phyloP scores from a whole-genome alignment of 2,113 vertebrate species.

The Herpailurus yagouaroundi region DNA sequence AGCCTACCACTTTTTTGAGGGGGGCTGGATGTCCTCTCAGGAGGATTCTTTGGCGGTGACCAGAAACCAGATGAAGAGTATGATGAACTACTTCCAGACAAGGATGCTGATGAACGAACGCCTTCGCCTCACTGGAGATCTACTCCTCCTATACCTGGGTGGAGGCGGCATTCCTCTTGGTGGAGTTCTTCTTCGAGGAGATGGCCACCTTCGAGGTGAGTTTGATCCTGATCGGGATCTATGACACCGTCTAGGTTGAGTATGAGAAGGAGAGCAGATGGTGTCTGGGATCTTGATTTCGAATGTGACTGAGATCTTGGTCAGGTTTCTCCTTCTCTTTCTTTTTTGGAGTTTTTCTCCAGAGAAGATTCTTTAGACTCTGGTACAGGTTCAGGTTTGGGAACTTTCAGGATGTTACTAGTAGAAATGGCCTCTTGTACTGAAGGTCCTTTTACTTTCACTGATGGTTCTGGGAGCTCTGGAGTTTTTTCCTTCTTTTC shows the following conservation, averaged over 20 bases:
- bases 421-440: conserved; percentile 93
- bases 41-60: conserved; percentile 92
- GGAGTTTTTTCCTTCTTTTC: conserved; percentile 90
- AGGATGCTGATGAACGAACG: conserved; percentile 92
- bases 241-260: conserved; percentile 92
- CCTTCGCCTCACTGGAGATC: conserved; percentile 94
- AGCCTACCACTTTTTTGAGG: conserved; percentile 88
- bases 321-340: conserved; percentile 93
- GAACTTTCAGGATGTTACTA: conserved; percentile 91
- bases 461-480: conserved; percentile 91
- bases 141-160: conserved; percentile 93
- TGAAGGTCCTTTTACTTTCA: conserved; percentile 89
- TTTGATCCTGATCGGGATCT: conserved; percentile 96
- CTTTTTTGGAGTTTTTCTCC: conserved; percentile 92
- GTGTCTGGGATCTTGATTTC: conserved; percentile 88
- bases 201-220: conserved; percentile 94
- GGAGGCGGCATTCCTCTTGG: conserved; percentile 92
- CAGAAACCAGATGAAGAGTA: conserved; percentile 92
- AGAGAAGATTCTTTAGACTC: conserved; percentile 93
- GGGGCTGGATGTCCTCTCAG: conserved; percentile 90
- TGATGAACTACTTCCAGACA: conserved; percentile 94
- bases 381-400: conserved; percentile 90
- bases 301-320: conserved; percentile 94
- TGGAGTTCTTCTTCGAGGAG: conserved; percentile 95
- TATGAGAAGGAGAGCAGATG: conserved; percentile 88